A percentile compares a stretch with the other conserved stretches of the same genome.
Conservation (phyloP, 2,797 vertebrate species). For the Lepus oiostolus region DNA sequence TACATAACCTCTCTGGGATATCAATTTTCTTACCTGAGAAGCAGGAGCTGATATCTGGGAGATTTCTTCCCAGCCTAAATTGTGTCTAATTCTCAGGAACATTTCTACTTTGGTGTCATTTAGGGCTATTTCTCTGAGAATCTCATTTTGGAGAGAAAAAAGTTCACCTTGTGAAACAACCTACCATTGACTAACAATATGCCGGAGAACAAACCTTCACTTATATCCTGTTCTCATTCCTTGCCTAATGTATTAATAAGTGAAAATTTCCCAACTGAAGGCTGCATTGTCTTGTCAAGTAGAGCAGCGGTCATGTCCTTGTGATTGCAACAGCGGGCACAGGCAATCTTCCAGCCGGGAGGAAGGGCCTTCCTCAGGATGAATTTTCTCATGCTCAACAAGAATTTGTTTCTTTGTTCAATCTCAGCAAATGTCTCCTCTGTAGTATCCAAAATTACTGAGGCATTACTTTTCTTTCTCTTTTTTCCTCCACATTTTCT, state of each 20-base stretch:
- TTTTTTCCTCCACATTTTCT: not conserved
- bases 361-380: not conserved
- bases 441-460: not conserved
- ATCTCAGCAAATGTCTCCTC: not conserved
- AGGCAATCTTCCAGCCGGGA: not conserved
- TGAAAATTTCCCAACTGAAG: slow-evolving; percentile 51
- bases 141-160: slow-evolving; percentile 31
- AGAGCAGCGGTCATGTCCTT: not conserved
- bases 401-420: slow-evolving; percentile 1
- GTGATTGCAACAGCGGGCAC: not conserved
- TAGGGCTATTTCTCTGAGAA: slow-evolving; percentile 45
- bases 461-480: not conserved
- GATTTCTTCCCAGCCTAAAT: not conserved
- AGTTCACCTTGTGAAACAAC: slow-evolving; percentile 52
- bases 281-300: slow-evolving; percentile 7
- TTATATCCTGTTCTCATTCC: slow-evolving; percentile 35
- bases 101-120: not conserved
- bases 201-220: slow-evolving; percentile 47
- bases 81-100: not conserved
- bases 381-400: not conserved
- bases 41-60: not conserved
- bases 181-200: slow-evolving; percentile 50
- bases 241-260: slow-evolving; percentile 57
- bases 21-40: slow-evolving; percentile 26
- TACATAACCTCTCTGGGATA: not conserved